These are phyloP conservation scores for Emmelina monodactyla DNA, from an alignment of 2,888 invertebrate genomes.

Conservation along the genomic window DNA sequence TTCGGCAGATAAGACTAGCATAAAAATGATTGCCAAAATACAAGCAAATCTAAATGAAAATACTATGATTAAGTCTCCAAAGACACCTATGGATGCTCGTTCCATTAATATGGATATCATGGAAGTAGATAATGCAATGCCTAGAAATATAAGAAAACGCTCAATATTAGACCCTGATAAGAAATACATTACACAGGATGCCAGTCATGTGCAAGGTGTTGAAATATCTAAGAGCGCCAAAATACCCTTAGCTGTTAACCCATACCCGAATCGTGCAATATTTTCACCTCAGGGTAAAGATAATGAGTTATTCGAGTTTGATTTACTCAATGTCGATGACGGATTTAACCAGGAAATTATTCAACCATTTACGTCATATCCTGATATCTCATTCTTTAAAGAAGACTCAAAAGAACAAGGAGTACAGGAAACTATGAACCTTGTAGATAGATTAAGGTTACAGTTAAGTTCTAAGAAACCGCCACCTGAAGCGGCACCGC, in stretches of 20 bases:
- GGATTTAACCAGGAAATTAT: constrained; percentile 72
- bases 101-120: constrained; percentile 39
- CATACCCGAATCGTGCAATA: constrained; percentile 68
- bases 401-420: constrained; percentile 82
- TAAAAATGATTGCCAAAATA: constrained; percentile 57
- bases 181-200: constrained; percentile 46
- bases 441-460: constrained; percentile 84
- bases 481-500: constrained; percentile 35
- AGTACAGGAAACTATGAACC: constrained; percentile 81
- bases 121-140: constrained; percentile 34
- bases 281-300: constrained; percentile 76
- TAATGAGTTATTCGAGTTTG: constrained; percentile 71
- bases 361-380: constrained; percentile 72
- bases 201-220: constrained; percentile 49
- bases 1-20: constrained; percentile 46
- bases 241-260: constrained; percentile 46
- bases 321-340: constrained; percentile 70
- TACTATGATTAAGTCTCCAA: constrained; percentile 60
- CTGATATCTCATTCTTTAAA: constrained; percentile 70
- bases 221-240: constrained; percentile 58
- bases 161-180: constrained; percentile 43
- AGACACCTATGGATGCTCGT: constrained; percentile 58
- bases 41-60: constrained; percentile 58
- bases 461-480: constrained; percentile 74
- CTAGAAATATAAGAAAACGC: constrained; percentile 35